A percentile compares a stretch with the other conserved stretches of the same genome.
Evolutionary conservation across 2,888 invertebrate species (phyloP).

Genomic region (Aromia moschata): DNA sequence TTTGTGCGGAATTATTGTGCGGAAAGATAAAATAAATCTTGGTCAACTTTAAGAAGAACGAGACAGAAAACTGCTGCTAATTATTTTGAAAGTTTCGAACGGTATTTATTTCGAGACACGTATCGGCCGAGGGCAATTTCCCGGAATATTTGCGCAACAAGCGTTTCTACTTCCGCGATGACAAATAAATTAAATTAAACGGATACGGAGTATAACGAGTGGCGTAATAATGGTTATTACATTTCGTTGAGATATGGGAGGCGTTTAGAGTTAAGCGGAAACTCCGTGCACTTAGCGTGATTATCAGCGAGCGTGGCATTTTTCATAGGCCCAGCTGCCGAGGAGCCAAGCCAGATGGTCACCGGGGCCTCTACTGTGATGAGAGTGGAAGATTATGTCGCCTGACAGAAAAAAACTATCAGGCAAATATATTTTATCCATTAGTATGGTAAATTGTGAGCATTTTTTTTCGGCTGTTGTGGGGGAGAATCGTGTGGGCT

Average conservation of each 20-base stretch:
- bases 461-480: too few species aligned
- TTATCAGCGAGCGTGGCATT: constrained; percentile 56
- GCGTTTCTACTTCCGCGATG: constrained; percentile 46
- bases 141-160: constrained; percentile 45
- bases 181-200: constrained; percentile 53
- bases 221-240: constrained; percentile 57
- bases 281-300: constrained; percentile 57
- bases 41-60: too few species aligned
- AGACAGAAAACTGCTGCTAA: too few species aligned
- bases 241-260: constrained; percentile 56
- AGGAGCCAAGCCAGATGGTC: constrained; percentile 42
- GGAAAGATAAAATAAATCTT: too few species aligned
- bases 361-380: background rate
- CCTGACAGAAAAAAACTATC: too few species aligned
- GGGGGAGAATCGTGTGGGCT: too few species aligned
- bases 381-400: background rate
- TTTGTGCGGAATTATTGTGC: too few species aligned
- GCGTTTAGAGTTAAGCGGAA: constrained; percentile 52
- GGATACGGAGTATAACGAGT: constrained; percentile 49
- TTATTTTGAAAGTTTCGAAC: too few species aligned
- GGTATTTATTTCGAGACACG: background rate
- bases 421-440: too few species aligned
- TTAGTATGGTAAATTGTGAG: too few species aligned
- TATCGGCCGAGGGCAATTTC: constrained; percentile 14
- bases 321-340: constrained; percentile 51